Evolutionary conservation across 1,140 invertebrate species (phyloP).

Genomic region (Micrasema longulum): DNA sequence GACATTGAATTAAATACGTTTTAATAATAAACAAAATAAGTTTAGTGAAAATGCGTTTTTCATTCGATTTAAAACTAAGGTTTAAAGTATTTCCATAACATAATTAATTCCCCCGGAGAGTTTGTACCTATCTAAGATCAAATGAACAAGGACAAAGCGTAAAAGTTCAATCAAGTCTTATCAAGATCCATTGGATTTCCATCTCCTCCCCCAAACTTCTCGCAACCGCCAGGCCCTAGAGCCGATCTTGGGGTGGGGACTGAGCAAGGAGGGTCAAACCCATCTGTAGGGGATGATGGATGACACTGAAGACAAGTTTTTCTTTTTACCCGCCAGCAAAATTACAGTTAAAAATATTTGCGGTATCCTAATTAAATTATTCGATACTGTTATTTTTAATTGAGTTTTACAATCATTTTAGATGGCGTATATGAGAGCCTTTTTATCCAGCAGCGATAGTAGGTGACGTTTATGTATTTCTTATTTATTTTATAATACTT

Average conservation of each 20-base stretch:
- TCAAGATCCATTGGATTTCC: conserved; percentile 24
- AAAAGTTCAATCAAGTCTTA: conserved; percentile 36
- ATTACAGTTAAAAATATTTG: conserved; percentile 25
- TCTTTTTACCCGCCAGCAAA: conserved; percentile 16
- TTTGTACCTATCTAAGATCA: conserved; percentile 2
- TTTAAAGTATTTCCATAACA: neutral
- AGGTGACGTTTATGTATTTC: too few relatives aligned
- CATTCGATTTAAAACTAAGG: neutral
- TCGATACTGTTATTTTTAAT: too few relatives aligned
- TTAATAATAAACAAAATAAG: neutral
- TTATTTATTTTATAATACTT: too few relatives aligned
- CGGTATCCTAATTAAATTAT: too few relatives aligned
- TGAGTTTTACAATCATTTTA: too few relatives aligned
- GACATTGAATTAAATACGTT: neutral
- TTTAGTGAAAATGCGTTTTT: neutral
- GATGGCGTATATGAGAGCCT: too few relatives aligned
- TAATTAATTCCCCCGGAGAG: neutral
- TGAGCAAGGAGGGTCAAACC: conserved; percentile 25
- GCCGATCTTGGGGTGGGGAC: neutral
- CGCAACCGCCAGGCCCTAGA: neutral
- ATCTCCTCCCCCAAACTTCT: neutral
- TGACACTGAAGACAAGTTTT: conserved; percentile 10
- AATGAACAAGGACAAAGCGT: conserved; percentile 31
- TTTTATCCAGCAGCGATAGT: too few relatives aligned
- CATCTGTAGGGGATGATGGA: conserved; percentile 32